Evolutionary conservation across 2,113 vertebrate genomes (phyloP), one percentile per base, ranked within the genome.

Genomic region (Plotosus lineatus): DNA sequence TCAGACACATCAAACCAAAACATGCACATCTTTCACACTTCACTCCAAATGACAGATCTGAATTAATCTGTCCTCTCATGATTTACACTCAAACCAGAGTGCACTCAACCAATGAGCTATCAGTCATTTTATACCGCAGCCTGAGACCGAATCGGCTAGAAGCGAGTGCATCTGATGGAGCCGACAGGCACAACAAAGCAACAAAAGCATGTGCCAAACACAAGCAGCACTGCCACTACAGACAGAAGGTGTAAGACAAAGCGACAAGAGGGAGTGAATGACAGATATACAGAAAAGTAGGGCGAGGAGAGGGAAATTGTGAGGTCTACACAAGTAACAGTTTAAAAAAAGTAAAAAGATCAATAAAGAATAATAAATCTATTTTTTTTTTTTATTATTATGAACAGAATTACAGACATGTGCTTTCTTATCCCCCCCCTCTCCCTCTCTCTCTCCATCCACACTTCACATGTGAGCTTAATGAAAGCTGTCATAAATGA

Each of bases 71-170:
- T n/a, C 21, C n/a, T 58, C 40, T 75, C 28, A 75, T 69, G 33
- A 28, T 77, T 78, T 51, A 51, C 46, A 82, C 44, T 76, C 66
- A 77, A 83, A 28, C 68, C 48, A 51, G 50, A 79, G 28, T 68
- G 14, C 38, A 3, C n/a, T 31, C 71, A 23, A 1, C 61, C 31
- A 38, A 74, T 69, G 42, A 80, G 53, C 26, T 61, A 31, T 50
- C n/a, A 17, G 50, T 61, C 69, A 28, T 21, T 75, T 80, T 61
- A 61, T 46, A 42, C 42, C 33, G 6, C 76, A 69, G 21, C 72
- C 38, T 65, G 77, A 78, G 68, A 84, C 28, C 81, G 77, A 85
- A 50, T 83, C 79, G 75, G 76, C 82, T 69, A 68, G 77, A 50
- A 23, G 56, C 36, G n/a, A 44, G 28, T 44, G 74, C 38, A 15